Evolutionary conservation across 2,888 invertebrate species (phyloP), one percentile per base, ranked within the genome.

Genomic region (Saturnia pavonia): DNA sequence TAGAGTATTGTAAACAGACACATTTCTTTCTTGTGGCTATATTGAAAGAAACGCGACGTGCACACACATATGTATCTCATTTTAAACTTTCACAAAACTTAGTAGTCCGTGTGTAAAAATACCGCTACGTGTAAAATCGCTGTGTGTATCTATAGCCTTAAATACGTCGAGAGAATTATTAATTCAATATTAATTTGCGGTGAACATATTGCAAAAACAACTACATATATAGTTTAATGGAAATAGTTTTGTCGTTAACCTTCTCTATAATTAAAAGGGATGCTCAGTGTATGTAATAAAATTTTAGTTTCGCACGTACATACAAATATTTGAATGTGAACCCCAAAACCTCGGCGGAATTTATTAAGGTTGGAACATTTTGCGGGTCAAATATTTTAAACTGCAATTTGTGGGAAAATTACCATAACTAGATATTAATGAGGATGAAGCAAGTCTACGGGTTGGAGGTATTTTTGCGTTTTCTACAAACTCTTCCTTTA

Each of bases 201-300:
- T 60, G 57, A 60, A 25, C 57, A 27, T 60, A 60, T 60, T 14
- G 27, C 57, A 14, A 60, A 27, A 25, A 60, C 57, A 60, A 27
- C 25, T 60, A 27, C 6, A 34, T 34, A 34, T 2, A n/a, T n/a
- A 57, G 57, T 57, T 27, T 88, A 88, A 88, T 86, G 83, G 86
- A 87, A 89, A 88, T 88, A 88, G 88, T 89, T 89, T 83, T 72
- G 83, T 87, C 87, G 89, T 88, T 87, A 86, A 88, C 82, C 88
- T 85, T 85, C 87, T 75, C 69, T 81, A 82, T 70, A 70, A 70
- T 81, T 85, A 82, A 85, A 89, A 88, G 84, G 87, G 90, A 80
- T 82, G 76, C 75, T 80, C 79, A 77, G 77, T 76, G 82, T 79
- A 85, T 84, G 85, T 81, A 80, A 82, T 82, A 82, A 85, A 87